Percentiles rank a stretch among this genome's conserved stretches.
Conservation (phyloP, 2,113 vertebrate species). For the Spilogale gracilis region DNA sequence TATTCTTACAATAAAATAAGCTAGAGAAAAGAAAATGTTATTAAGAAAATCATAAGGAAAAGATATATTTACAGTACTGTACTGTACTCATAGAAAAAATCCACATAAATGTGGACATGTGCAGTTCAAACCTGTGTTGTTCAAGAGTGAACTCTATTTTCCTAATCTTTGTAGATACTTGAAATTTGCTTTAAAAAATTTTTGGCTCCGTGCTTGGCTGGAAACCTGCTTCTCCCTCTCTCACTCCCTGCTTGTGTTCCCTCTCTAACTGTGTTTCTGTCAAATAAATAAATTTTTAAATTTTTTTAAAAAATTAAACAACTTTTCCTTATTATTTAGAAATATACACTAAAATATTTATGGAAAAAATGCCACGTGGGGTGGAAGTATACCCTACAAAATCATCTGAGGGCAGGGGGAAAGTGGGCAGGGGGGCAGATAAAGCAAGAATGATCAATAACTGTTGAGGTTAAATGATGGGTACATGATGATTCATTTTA, state of each 20-base stretch:
- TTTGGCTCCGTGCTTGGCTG: too few species aligned
- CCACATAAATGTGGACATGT: neutral
- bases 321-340: neutral
- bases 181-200: slow-evolving; percentile 9
- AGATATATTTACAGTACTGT: neutral
- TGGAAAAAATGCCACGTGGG: neutral
- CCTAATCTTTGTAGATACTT: neutral
- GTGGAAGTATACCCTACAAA: neutral
- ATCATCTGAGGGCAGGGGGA: neutral
- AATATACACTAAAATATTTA: neutral
- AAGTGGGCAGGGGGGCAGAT: neutral
- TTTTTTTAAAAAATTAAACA: neutral
- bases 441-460: neutral
- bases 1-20: neutral
- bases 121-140: neutral
- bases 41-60: neutral
- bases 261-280: too few species aligned
- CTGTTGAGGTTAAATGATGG: neutral
- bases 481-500: neutral
- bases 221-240: too few species aligned
- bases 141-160: neutral
- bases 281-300: too few species aligned
- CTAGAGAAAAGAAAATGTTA: neutral
- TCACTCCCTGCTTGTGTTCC: too few species aligned
- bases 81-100: neutral